phyloP scores from a whole-genome alignment of 2,113 vertebrate species.

The Oxygymnocypris stewartii region DNA sequence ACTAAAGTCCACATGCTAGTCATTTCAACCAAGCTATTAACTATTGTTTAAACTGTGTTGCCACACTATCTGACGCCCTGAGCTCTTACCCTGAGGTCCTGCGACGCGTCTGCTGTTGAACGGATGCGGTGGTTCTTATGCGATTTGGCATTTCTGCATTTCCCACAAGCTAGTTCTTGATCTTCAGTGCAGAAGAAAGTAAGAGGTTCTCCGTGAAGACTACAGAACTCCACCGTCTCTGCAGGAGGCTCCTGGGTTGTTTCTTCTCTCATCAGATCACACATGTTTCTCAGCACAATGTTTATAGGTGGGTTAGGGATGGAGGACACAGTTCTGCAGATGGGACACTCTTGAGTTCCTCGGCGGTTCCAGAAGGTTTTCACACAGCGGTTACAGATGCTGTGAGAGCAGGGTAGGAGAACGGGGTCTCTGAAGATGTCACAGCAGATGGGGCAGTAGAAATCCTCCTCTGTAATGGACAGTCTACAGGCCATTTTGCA shows the following conservation, averaged over 20 bases:
- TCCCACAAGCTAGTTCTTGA: conserved; percentile 39
- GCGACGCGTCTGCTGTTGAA: conserved; percentile 38
- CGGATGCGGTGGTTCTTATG: conserved; percentile 39
- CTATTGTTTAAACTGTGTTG: neutral
- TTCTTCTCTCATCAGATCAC: conserved; percentile 46
- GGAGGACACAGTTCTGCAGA: conserved; percentile 47
- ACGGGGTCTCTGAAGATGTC: conserved; percentile 53
- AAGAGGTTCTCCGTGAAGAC: conserved; percentile 44
- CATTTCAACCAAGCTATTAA: neutral
- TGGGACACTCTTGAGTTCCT: conserved; percentile 47
- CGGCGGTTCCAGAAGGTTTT: conserved; percentile 50
- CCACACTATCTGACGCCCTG: neutral
- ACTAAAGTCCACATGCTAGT: neutral
- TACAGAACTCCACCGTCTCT: conserved; percentile 43
- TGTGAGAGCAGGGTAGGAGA: conserved; percentile 57
- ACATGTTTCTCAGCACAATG: conserved; percentile 49
- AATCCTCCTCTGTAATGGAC: conserved; percentile 50
- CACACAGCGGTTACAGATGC: conserved; percentile 54
- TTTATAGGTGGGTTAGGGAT: conserved; percentile 39
- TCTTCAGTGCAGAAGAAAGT: conserved; percentile 45
- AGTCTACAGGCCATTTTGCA: conserved; percentile 45
- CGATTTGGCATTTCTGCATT: conserved; percentile 29
- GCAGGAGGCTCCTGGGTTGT: conserved; percentile 8
- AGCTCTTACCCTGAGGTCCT: conserved; percentile 46
- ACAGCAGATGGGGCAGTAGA: conserved; percentile 55